Evolutionary conservation across 2,797 vertebrate genomes (phyloP).

Genomic region (Poecilia picta): DNA sequence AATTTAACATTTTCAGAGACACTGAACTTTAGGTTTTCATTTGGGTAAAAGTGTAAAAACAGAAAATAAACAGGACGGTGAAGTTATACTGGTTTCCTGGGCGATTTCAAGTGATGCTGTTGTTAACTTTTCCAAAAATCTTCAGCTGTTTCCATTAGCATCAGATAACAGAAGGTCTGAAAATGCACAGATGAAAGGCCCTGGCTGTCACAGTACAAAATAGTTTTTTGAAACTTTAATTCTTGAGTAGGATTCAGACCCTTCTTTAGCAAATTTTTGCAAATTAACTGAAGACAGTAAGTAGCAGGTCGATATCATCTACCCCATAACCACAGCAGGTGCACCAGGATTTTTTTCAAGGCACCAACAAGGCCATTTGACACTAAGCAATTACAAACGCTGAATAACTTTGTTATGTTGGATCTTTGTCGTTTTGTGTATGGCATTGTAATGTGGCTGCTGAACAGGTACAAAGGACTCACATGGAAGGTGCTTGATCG

Average conservation of each 20-base stretch:
- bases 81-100: background rate
- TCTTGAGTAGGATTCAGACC: no score
- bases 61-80: background rate
- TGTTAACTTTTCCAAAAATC: background rate
- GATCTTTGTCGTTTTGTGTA: background rate
- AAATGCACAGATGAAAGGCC: background rate
- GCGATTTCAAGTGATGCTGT: no score
- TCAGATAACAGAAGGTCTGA: background rate
- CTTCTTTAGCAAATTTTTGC: background rate
- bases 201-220: background rate
- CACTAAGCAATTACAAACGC: background rate
- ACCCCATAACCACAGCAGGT: background rate
- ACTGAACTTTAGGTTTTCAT: background rate
- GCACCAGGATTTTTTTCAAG: background rate
- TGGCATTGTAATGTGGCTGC: background rate
- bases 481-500: background rate
- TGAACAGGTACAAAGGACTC: background rate
- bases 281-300: background rate
- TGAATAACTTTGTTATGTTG: background rate
- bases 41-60: background rate
- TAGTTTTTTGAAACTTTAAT: background rate
- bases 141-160: background rate
- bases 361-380: background rate
- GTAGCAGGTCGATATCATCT: background rate
- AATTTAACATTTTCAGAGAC: background rate